Conservation (phyloP, 2,113 vertebrate genomes). For the Microcebus tavaratra region DNA sequence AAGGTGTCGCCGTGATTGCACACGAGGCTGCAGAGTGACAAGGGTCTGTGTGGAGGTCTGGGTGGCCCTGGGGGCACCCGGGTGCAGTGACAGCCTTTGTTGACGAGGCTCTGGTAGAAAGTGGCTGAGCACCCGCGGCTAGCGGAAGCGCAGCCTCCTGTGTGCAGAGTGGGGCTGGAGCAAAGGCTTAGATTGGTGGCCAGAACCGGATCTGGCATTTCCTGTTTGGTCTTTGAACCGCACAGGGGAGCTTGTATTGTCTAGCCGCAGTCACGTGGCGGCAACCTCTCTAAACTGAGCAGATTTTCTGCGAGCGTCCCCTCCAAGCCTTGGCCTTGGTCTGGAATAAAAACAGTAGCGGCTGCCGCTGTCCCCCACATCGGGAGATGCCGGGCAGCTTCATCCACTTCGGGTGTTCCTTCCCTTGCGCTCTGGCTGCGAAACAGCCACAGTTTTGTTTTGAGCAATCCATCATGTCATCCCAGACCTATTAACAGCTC, state of each 20-base stretch:
- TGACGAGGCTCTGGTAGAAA: rapidly evolving
- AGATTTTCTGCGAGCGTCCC: rapidly evolving
- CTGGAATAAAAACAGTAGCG: neutral
- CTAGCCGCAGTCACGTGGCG: rapidly evolving
- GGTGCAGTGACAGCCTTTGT: too few relatives aligned
- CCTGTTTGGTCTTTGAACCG: neutral
- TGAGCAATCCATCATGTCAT: rapidly evolving
- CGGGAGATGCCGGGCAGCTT: neutral
- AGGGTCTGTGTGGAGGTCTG: neutral
- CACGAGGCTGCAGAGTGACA: rapidly evolving
- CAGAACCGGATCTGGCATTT: neutral
- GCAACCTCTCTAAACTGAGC: neutral
- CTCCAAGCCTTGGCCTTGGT: neutral
- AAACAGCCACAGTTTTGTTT: neutral
- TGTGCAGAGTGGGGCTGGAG: neutral
- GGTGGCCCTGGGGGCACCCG: too few relatives aligned
- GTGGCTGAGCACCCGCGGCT: too few relatives aligned
- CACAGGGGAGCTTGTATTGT: neutral
- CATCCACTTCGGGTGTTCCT: rapidly evolving
- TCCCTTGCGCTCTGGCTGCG: neutral
- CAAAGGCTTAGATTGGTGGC: rapidly evolving
- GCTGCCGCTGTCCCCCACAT: rapidly evolving
- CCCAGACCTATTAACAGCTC: neutral
- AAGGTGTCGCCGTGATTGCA: rapidly evolving
- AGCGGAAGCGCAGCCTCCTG: neutral